Conservation (phyloP, 2,797 vertebrate genomes). For the Iguana delicatissima region DNA sequence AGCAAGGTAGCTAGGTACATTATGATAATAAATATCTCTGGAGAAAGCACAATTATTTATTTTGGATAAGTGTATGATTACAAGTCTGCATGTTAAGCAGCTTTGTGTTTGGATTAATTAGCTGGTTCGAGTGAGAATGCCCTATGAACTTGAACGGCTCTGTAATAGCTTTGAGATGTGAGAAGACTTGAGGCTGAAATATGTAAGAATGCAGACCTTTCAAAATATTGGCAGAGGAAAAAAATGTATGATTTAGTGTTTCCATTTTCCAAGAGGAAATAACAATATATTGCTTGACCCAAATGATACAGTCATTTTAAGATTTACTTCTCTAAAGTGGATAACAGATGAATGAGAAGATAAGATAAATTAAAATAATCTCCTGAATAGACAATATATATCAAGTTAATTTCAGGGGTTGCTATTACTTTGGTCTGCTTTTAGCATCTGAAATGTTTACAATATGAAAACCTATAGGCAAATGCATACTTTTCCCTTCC, state of each 20-base stretch:
- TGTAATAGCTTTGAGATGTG: conserved; percentile 58
- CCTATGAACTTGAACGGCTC: conserved; percentile 37
- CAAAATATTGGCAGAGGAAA: conserved; percentile 59
- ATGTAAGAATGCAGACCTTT: conserved; percentile 69
- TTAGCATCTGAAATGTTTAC: background rate
- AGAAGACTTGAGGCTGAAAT: conserved; percentile 59
- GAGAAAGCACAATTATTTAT: conserved; percentile 53
- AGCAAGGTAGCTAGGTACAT: conserved; percentile 50
- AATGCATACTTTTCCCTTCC: background rate
- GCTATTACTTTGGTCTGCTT: background rate
- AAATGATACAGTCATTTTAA: conserved; percentile 63
- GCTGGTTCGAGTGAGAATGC: conserved; percentile 48
- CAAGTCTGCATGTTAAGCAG: conserved; percentile 45
- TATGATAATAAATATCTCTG: conserved; percentile 62
- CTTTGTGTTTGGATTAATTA: conserved; percentile 44
- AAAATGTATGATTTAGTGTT: conserved; percentile 70
- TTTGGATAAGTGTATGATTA: conserved; percentile 45
- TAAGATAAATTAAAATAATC: conserved; percentile 17
- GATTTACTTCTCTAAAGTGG: conserved; percentile 34
- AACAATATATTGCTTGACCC: conserved; percentile 57
- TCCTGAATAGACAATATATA: background rate
- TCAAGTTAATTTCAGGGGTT: background rate
- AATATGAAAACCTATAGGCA: background rate
- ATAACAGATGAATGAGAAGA: conserved; percentile 35
- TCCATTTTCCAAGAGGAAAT: conserved; percentile 67